Evolutionary conservation across 2,888 invertebrate species (phyloP).

Genomic region (Limnephilus auricula): DNA sequence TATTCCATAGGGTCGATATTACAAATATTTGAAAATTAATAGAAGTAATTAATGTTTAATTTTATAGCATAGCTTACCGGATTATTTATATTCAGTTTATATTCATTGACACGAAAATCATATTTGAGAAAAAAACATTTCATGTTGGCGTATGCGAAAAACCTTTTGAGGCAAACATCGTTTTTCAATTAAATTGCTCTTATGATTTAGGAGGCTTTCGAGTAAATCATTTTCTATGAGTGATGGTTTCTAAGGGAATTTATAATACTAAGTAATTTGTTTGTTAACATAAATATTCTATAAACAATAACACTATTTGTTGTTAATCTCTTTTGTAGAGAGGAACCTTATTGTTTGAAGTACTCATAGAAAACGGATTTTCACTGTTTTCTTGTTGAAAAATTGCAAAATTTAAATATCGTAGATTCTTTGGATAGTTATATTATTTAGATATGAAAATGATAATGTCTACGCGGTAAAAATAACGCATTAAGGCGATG

Average conservation of each 20-base stretch:
- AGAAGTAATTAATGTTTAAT: neutral
- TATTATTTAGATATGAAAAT: no score
- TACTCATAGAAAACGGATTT: no score
- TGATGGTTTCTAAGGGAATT: neutral
- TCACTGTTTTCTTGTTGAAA: no score
- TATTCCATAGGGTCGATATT: no score
- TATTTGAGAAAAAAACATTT: neutral
- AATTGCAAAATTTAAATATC: no score
- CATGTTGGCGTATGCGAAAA: slow-evolving; percentile 7
- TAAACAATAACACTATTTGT: neutral
- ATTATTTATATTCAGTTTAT: neutral
- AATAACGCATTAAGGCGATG: no score
- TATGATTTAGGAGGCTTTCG: slow-evolving; percentile 36
- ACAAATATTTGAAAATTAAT: neutral
- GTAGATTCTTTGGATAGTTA: no score
- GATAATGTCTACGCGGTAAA: no score
- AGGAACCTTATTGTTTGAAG: no score
- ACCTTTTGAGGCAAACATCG: slow-evolving; percentile 36
- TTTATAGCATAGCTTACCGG: neutral
- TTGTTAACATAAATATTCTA: neutral
- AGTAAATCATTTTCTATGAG: neutral
- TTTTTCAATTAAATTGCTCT: slow-evolving; percentile 32
- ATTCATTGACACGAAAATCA: neutral
- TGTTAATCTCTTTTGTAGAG: no score
- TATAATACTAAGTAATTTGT: neutral